Evolutionary conservation across 2,888 invertebrate species (phyloP), one percentile per base, ranked within the genome.

Genomic region (Myopa tessellatipennis): DNA sequence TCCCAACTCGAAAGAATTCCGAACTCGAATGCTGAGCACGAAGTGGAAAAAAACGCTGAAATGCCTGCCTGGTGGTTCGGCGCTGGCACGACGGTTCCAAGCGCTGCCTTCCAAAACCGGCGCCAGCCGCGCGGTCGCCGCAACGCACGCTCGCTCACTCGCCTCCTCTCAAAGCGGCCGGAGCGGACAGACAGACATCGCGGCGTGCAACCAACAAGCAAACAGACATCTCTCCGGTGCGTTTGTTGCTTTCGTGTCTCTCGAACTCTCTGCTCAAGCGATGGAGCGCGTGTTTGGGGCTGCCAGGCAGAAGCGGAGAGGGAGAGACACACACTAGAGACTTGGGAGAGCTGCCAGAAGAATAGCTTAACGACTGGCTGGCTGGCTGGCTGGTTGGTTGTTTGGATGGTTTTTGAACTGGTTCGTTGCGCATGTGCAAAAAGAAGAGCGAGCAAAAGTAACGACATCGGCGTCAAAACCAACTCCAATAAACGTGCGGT

Each of bases 1-100:
- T 88, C 85, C 88, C 88, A 87, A 86, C 88, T 88, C 87, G 87
- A 85, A 88, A 88, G 88, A 88, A 88, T 88, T 87, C 88, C 87
- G 87, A 86, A 87, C 87, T 86, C 88, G 88, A 88, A 88, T 88
- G 88, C 87, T 87, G 88, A 85, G 85, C 83, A 84, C 83, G 84
- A 84, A 82, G 84, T 84, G 87, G 86, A 87, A 88, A 65, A 88
- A 88, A 88, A 87, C 86, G 84, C 84, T 83, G 83, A 87, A 88
- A 88, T 88, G 88, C 88, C 85, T 84, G 84, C 81, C 84, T 83
- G 83, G 83, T 82, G n/a, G 10, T 69, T 68, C 36, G 38, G 38
- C 58, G 74, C 63, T 38, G 58, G 18, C 50, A 45, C 79, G 78
- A 78, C 79, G 78, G 78, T 77, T 81, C 78, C 68, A 50, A 73